These are phyloP conservation scores for Ovis canadensis DNA, from an alignment of 2,113 vertebrate genomes.

Conservation along the genomic window DNA sequence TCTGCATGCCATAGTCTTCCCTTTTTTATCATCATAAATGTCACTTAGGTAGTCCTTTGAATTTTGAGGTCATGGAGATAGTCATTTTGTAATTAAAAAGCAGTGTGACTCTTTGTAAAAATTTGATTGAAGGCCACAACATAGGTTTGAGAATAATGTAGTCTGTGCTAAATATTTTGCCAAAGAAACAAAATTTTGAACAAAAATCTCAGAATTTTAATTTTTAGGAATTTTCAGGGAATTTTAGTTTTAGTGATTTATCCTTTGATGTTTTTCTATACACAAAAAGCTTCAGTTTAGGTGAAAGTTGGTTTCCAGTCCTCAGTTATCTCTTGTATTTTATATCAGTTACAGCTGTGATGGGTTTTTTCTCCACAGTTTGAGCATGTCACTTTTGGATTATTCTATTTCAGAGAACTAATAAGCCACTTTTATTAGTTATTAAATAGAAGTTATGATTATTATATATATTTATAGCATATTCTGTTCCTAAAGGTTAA, in stretches of 20 bases:
- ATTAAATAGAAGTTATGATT: background rate
- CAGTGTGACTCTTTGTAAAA: background rate
- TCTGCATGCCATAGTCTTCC: background rate
- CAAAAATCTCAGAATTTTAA: slow-evolving; percentile 36
- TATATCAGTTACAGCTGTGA: background rate
- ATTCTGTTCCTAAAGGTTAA: background rate
- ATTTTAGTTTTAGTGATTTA: slow-evolving; percentile 26
- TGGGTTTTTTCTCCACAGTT: background rate
- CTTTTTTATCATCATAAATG: background rate
- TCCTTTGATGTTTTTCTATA: slow-evolving; percentile 9
- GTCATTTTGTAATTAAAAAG: slow-evolving; percentile 18
- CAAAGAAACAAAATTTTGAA: slow-evolving; percentile 20
- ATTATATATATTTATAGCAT: background rate
- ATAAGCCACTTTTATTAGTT: slow-evolving; percentile 20
- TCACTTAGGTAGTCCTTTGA: background rate
- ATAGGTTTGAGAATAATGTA: background rate
- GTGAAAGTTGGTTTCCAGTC: background rate
- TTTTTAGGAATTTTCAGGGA: background rate
- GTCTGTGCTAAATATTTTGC: slow-evolving; percentile 19
- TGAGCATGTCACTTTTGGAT: background rate
- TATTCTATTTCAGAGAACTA: slow-evolving; percentile 15
- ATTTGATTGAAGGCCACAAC: background rate
- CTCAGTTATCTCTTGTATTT: background rate
- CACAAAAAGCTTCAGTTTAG: background rate
- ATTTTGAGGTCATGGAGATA: background rate